These are phyloP conservation scores for Cheilosia scutellata DNA, from an alignment of 2,888 invertebrate species.

Conservation along the genomic window DNA sequence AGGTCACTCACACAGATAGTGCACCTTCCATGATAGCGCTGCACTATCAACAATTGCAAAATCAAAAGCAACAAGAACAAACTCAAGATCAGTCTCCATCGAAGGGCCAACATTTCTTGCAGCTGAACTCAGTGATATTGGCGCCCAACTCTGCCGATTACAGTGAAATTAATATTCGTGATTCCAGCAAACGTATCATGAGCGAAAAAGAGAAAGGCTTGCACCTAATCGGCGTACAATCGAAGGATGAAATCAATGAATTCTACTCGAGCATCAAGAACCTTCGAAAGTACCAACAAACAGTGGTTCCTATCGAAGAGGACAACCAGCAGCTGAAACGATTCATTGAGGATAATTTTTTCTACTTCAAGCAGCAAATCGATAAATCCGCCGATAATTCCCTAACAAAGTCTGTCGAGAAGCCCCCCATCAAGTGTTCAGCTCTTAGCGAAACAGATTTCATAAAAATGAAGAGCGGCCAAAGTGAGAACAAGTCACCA, in stretches of 20 bases:
- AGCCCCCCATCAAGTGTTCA: constrained; percentile 79
- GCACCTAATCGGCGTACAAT: constrained; percentile 66
- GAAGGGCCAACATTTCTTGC: constrained; percentile 56
- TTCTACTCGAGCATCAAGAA: constrained; percentile 79
- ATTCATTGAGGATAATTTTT: constrained; percentile 83
- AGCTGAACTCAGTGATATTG: constrained; percentile 38
- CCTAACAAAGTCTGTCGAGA: constrained; percentile 51
- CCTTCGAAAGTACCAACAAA: constrained; percentile 76
- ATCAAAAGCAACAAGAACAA: constrained; percentile 76
- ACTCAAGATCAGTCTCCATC: constrained; percentile 42
- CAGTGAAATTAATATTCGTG: constrained; percentile 33
- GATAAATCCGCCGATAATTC: constrained; percentile 60
- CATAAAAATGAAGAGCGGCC: constrained; percentile 81
- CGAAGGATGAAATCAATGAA: constrained; percentile 79
- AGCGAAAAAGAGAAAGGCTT: constrained; percentile 68
- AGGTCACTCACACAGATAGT: constrained; percentile 84
- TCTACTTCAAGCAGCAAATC: constrained; percentile 82
- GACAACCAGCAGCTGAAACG: constrained; percentile 84
- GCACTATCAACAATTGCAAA: constrained; percentile 80
- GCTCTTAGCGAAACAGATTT: constrained; percentile 84
- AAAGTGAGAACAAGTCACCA: constrained; percentile 72
- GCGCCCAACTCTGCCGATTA: constrained; percentile 51
- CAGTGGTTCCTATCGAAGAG: constrained; percentile 82
- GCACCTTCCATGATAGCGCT: constrained; percentile 84
- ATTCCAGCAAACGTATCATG: constrained; percentile 39